Evolutionary conservation across 2,797 vertebrate species (phyloP).

Genomic region (Rhinophrynus dorsalis): DNA sequence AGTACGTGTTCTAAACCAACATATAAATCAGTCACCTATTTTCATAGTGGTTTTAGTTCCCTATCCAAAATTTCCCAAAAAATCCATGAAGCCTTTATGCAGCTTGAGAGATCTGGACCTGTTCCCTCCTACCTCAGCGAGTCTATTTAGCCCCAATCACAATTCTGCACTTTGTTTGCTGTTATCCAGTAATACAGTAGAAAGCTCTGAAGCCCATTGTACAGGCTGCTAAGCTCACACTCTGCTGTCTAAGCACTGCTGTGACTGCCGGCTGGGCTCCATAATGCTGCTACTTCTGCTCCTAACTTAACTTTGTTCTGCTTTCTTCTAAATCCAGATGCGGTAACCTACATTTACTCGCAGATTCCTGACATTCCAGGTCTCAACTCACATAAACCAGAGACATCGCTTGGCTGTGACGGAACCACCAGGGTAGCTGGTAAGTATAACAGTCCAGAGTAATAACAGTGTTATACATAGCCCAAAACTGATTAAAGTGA

Average conservation of each 20-base stretch:
- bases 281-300: conserved; percentile 38
- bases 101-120: conserved; percentile 67
- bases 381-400: conserved; percentile 71
- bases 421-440: conserved; percentile 78
- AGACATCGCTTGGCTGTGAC: conserved; percentile 73
- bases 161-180: conserved; percentile 77
- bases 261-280: conserved; percentile 59
- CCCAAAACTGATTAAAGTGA: too few relatives aligned
- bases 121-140: conserved; percentile 80
- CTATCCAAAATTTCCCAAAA: conserved; percentile 64
- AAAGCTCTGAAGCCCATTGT: conserved; percentile 74
- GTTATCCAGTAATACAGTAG: conserved; percentile 71
- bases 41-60: too few relatives aligned
- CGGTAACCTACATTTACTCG: conserved; percentile 76
- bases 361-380: conserved; percentile 78
- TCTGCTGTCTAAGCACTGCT: conserved; percentile 83
- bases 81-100: conserved; percentile 53
- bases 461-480: too few relatives aligned
- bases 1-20: too few relatives aligned
- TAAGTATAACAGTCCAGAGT: conserved; percentile 72
- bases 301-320: conserved; percentile 67
- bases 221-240: conserved; percentile 60
- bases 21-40: too few relatives aligned
- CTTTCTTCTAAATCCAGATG: conserved; percentile 74
- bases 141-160: conserved; percentile 75